Base-by-base conservation (phyloP, 2,113 vertebrate species). In the Petrocephalus microphthalmus region DNA sequence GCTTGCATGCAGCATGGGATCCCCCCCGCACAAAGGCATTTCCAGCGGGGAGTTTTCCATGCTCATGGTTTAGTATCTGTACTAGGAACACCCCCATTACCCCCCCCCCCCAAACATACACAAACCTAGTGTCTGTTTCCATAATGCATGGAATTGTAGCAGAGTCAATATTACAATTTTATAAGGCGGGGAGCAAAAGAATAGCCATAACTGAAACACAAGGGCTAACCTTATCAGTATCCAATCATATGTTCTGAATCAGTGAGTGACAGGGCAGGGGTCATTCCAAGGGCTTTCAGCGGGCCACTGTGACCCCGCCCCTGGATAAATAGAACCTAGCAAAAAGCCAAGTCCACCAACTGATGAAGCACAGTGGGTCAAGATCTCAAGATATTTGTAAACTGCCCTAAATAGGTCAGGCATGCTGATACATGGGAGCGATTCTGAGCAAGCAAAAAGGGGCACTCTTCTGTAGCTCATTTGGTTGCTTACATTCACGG, bases 11-110 rank as follows among this genome's bases (percentile, higher is more conserved):
- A 25, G 1, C 53, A 85, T n/a, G n/a, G n/a, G n/a, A n/a, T n/a
- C n/a, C n/a, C n/a, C n/a, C n/a, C n/a, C n/a, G n/a, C n/a, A n/a
- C n/a, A n/a, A n/a, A n/a, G n/a, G n/a, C n/a, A n/a, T n/a, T n/a
- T n/a, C n/a, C n/a, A n/a, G n/a, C n/a, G n/a, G n/a, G n/a, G n/a
- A n/a, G n/a, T n/a, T n/a, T n/a, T n/a, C n/a, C n/a, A n/a, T n/a
- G 88, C 25, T 56, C 57, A 78, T 85, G 84, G 88, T 91, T 88
- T 91, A 85, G 51, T 42, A 89, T 52, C 42, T 52, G 42, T 74
- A 86, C 64, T 52, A 17, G 57, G 57, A 60, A 60, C 22, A 60
- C 22, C 22, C 64, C 29, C 64, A 71, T 29, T 1, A 29, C n/a
- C 22, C 74, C 85, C 87, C 11, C 78, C 17, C 29, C 52, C 29